Base-by-base conservation (phyloP, 2,888 invertebrate species). In the Trachelus iudaicus region DNA sequence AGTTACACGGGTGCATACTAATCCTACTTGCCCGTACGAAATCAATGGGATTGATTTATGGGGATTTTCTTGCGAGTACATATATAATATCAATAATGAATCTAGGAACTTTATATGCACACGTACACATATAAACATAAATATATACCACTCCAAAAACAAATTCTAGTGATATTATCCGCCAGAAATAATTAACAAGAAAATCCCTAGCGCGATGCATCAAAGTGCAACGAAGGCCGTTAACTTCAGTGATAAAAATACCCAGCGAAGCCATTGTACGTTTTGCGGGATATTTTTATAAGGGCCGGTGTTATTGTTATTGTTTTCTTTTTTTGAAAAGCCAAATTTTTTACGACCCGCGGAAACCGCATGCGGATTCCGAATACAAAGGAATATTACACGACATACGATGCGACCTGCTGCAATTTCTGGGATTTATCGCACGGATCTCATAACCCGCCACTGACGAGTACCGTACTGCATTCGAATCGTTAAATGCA, bases 401-500 rank as follows among this genome's bases (percentile, higher is more conserved):
- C 56, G 23, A 56, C 23, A 23, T 23, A 23, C 23, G 56, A 56
- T 56, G 23, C 23, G 56, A 56, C 56, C 9, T 9, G 56, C 56
- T 56, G 56, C 56, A 56, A 56, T 56, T 56, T 4, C 56, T 56
- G 23, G 23, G 6, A 56, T 56, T 56, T 56, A 56, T 56, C 56
- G 56, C 56, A 23, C 56, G 56, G 56, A 9, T 56, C 56, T 56
- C 56, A 56, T 56, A 23, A 56, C 56, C 56, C 56, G 23, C 56
- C 23, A 23, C 56, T 56, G 56, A 56, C 56, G 56, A 56, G 56
- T 56, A 56, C 56, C 23, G 23, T 31, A 31, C 71, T 33, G 71
- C 71, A 71, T 71, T 71, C 71, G 71, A 33, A 31, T 71, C 71
- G 71, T 33, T 33, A 71, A 71, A 71, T 71, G 71, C 71, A 71